Percentiles rank a stretch among this genome's conserved stretches.
These are phyloP conservation scores for Corythaeola cristata DNA, from an alignment of 2,113 vertebrate genomes.

Conservation along the genomic window DNA sequence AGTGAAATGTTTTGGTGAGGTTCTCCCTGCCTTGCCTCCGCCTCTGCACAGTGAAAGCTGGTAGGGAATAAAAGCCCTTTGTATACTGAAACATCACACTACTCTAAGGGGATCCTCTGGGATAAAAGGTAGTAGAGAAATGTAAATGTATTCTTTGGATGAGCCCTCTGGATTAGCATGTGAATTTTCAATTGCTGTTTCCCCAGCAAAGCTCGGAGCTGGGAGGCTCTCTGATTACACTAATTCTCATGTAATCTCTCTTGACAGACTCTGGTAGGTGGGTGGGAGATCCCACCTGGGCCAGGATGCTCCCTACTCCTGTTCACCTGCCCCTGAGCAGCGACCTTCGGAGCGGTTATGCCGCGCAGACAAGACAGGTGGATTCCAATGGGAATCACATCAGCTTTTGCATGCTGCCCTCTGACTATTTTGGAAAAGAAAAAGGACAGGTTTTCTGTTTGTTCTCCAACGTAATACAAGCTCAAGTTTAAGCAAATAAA, in stretches of 20 bases:
- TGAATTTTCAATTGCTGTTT: not conserved
- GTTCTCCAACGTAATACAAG: not conserved
- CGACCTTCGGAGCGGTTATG: rapidly evolving
- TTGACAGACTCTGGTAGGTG: not conserved
- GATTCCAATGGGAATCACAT: rapidly evolving
- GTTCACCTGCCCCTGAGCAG: not conserved
- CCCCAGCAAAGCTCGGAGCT: not conserved
- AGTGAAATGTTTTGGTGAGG: not conserved
- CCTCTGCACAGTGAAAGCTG: not conserved
- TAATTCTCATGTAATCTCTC: not conserved
- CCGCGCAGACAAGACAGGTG: not conserved
- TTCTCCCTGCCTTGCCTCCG: too few species aligned
- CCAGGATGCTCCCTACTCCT: not conserved
- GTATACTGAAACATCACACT: not conserved
- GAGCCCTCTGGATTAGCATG: constrained; percentile 18
- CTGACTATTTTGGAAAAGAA: rapidly evolving
- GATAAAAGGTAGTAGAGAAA: not conserved
- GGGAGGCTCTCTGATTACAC: not conserved
- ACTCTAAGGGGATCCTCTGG: not conserved
- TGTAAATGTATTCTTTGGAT: constrained; percentile 4
- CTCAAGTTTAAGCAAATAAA: not conserved
- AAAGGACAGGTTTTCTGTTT: not conserved
- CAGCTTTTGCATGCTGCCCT: rapidly evolving
- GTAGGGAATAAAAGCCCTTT: not conserved
- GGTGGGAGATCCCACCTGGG: not conserved